Evolutionary conservation across 2,797 vertebrate genomes (phyloP).

Genomic region (Ibycter americanus): DNA sequence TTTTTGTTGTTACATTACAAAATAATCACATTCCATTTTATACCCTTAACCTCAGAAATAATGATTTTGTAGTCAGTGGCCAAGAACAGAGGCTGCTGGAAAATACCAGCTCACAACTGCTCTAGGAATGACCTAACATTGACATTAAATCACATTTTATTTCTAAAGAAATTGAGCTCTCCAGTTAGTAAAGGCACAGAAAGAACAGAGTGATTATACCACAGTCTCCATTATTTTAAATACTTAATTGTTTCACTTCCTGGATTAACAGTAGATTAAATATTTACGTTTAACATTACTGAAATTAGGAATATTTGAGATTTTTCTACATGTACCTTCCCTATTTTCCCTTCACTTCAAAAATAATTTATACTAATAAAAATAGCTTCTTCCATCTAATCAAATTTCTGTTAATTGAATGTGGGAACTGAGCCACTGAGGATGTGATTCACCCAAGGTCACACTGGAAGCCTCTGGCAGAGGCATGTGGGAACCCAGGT

Average conservation of each 20-base stretch:
- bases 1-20: background rate
- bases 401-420: background rate
- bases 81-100: background rate
- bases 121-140: background rate
- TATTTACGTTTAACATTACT: background rate
- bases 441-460: background rate
- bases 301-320: background rate
- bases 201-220: background rate
- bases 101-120: background rate
- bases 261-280: background rate
- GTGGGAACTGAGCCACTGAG: background rate
- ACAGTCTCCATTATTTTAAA: background rate
- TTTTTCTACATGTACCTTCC: background rate
- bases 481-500: background rate
- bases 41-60: background rate
- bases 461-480: background rate
- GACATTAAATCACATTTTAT: background rate
- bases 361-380: background rate
- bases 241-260: background rate
- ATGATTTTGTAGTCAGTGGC: background rate
- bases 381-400: background rate
- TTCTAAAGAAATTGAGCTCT: constrained; percentile 9
- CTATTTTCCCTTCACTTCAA: background rate
- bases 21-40: background rate
- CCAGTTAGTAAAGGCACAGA: background rate